Conservation (phyloP, 2,888 invertebrate species). For the Acanthoscelides obtectus region DNA sequence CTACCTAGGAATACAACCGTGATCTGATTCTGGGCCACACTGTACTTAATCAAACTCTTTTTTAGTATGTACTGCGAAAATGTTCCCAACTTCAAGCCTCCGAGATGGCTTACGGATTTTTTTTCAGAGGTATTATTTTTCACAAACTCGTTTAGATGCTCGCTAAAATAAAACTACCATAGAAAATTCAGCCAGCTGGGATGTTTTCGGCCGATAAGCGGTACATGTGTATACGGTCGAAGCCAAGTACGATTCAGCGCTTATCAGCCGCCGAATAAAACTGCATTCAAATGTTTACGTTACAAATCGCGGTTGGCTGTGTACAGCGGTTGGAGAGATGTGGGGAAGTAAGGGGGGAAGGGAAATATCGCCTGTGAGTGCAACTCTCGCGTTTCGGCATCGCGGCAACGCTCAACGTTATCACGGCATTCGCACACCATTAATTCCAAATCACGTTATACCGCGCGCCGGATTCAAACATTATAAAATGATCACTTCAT, state of each 20-base stretch:
- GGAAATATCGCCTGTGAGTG: conserved; percentile 26
- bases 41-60: too few species aligned
- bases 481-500: conserved; percentile 50
- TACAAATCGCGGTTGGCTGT: conserved; percentile 11
- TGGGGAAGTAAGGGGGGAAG: conserved; percentile 5
- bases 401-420: conserved; percentile 30
- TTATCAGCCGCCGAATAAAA: conserved; percentile 35
- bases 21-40: too few species aligned
- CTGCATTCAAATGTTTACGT: conserved; percentile 44
- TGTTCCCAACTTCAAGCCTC: too few species aligned
- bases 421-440: conserved; percentile 48
- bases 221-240: background rate
- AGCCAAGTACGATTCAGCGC: background rate
- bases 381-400: conserved; percentile 23
- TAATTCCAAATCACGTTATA: conserved; percentile 36
- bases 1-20: too few species aligned
- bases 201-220: background rate
- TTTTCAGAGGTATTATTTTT: too few species aligned
- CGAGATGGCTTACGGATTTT: too few species aligned
- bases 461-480: conserved; percentile 1
- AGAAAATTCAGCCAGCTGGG: background rate
- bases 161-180: too few species aligned
- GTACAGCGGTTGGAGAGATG: conserved; percentile 2
- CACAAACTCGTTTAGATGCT: too few species aligned
- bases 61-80: too few species aligned